Conservation (phyloP, 2,113 vertebrate genomes). For the Glaucomys volans region DNA sequence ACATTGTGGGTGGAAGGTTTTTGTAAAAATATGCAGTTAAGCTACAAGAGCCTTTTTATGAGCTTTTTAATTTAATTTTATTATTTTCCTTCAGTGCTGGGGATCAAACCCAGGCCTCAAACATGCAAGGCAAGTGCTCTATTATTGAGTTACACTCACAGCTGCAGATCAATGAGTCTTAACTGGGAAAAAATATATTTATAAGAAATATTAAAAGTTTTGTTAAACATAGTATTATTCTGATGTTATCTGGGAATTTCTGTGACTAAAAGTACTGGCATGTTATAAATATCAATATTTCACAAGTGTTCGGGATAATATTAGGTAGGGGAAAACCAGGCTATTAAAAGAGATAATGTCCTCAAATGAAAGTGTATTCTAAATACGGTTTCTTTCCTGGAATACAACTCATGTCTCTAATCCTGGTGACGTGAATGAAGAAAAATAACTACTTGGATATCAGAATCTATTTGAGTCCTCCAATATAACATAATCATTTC, state of each 20-base stretch:
- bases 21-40: constrained; percentile 38
- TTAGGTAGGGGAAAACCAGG: constrained; percentile 52
- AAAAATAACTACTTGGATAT: neutral
- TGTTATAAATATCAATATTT: constrained; percentile 58
- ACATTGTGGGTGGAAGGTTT: neutral
- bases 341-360: constrained; percentile 62
- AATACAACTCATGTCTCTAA: neutral
- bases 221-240: neutral
- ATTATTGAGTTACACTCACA: neutral
- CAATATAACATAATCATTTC: neutral
- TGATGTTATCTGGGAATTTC: neutral
- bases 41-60: neutral
- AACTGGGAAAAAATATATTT: neutral
- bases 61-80: neutral
- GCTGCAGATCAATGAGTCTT: neutral
- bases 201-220: neutral
- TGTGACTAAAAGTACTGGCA: neutral
- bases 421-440: neutral
- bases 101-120: neutral
- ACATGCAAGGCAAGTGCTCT: neutral
- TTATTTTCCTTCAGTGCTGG: too few relatives aligned
- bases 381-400: constrained; percentile 38
- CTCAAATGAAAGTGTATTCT: constrained; percentile 29
- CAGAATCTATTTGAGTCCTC: neutral
- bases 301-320: constrained; percentile 49